Evolutionary conservation across 1,140 invertebrate genomes (phyloP), one percentile per base, ranked within the genome.

Genomic region (Hyphantria cunea): DNA sequence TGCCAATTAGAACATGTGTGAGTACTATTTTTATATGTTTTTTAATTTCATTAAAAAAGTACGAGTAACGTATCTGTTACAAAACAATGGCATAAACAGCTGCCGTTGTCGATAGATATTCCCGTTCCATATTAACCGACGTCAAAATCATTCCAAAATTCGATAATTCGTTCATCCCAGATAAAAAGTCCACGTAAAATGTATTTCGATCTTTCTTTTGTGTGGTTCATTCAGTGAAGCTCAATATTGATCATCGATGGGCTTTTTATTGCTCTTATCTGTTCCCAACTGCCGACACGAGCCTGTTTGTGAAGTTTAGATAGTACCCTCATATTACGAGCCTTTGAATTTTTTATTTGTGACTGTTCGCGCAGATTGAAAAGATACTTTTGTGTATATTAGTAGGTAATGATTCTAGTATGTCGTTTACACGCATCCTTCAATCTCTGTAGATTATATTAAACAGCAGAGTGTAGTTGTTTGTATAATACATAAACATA

Each of bases 291-390:
- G 41, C 41, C 53, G 34, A 47, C 44, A 47, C 53, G 42, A 31
- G 53, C 41, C 53, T 56, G 53, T 56, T 56, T 47, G 53, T 56
- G 53, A 56, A 14, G 53, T 56, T 44, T 56, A 56, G 53, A 56
- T 56, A 56, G 47, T 47, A n/a, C 53, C 32, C 5, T 32, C 13
- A 15, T 31, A 41, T 33, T 37, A 56, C 44, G 53, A 56, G 45
- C 53, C 44, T 45, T 47, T 56, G 53, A 56, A 56, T 56, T 56
- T 56, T 56, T 56, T 32, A 47, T 56, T 56, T 56, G 14, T 47
- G 42, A 12, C 8, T 37, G n/a, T n/a, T n/a, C n/a, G n/a, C 34
- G 34, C 11, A 37, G 11, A 37, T 37, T 25, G 34, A 37, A 8
- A 11, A 3, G 3, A 37, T 37, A 37, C 34, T 37, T 3, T 37